A percentile compares a stretch with the other conserved stretches of the same genome.
Conservation (phyloP, 2,113 vertebrate genomes). For the Oostethus manadensis region DNA sequence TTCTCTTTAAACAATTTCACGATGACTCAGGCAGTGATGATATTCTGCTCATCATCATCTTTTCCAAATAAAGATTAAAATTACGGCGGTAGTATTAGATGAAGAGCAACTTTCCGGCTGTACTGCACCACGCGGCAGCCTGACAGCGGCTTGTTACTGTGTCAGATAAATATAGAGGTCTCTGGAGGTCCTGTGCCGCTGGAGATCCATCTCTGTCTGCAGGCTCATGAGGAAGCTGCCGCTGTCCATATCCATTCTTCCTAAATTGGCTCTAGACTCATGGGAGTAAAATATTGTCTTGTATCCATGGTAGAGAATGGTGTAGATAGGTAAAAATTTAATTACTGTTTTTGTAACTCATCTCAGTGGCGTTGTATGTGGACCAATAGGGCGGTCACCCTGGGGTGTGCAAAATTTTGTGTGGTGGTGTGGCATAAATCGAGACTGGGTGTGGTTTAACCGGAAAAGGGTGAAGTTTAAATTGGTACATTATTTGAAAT, state of each 20-base stretch:
- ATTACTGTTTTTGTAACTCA: slow-evolving; percentile 15
- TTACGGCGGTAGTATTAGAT: slow-evolving; percentile 1
- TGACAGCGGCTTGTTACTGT: slow-evolving; percentile 63
- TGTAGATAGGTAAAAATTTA: slow-evolving; percentile 18
- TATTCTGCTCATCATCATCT: slow-evolving; percentile 29
- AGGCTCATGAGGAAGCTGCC: slow-evolving; percentile 49
- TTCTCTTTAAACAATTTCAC: slow-evolving; percentile 2
- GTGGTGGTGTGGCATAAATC: too few relatives aligned
- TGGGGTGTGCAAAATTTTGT: too few relatives aligned
- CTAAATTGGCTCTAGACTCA: slow-evolving; percentile 49
- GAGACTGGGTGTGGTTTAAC: too few relatives aligned
- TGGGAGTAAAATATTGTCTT: slow-evolving; percentile 42
- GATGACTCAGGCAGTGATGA: slow-evolving; percentile 32
- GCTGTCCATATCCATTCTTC: slow-evolving; percentile 51
- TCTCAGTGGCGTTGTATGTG: neutral
- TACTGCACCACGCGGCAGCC: slow-evolving; percentile 41
- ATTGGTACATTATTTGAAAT: too few relatives aligned
- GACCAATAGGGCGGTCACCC: too few relatives aligned
- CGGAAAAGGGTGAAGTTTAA: too few relatives aligned
- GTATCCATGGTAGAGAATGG: slow-evolving; percentile 18
- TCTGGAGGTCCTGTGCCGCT: slow-evolving; percentile 44
- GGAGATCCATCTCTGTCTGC: slow-evolving; percentile 41
- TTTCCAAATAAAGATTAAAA: slow-evolving; percentile 4
- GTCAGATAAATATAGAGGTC: slow-evolving; percentile 70
- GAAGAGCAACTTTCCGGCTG: slow-evolving; percentile 45